Conservation (phyloP, 2,113 vertebrate species). For the Canis aureus region DNA sequence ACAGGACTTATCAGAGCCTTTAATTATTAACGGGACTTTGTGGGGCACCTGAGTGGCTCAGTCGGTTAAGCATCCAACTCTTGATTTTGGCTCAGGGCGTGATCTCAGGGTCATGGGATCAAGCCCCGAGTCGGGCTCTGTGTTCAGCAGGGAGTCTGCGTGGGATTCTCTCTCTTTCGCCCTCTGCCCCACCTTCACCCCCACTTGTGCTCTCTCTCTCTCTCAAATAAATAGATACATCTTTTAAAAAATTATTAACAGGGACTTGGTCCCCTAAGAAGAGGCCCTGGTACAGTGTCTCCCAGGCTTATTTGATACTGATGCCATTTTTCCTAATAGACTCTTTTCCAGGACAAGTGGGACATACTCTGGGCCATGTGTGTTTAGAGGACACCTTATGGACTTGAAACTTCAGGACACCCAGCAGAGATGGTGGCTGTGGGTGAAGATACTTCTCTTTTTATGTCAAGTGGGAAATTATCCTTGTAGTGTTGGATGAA, state of each 20-base stretch:
- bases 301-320: not conserved
- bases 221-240: not conserved
- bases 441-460: not conserved
- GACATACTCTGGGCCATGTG: not conserved
- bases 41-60: not conserved
- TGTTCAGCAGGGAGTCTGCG: not conserved
- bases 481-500: not conserved
- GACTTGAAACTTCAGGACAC: not conserved
- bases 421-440: not conserved
- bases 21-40: not conserved
- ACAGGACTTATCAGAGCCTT: constrained; percentile 42
- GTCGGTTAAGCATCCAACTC: not conserved
- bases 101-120: not conserved
- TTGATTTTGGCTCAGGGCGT: not conserved
- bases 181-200: not conserved
- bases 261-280: not conserved
- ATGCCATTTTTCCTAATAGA: not conserved
- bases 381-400: not conserved
- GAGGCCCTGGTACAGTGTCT: not conserved
- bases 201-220: not conserved
- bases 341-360: not conserved
- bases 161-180: not conserved
- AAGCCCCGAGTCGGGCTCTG: not conserved
- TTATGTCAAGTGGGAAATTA: not conserved
- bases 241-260: not conserved